Evolutionary conservation across 2,797 vertebrate species (phyloP).

Genomic region (Australoheros facetus): DNA sequence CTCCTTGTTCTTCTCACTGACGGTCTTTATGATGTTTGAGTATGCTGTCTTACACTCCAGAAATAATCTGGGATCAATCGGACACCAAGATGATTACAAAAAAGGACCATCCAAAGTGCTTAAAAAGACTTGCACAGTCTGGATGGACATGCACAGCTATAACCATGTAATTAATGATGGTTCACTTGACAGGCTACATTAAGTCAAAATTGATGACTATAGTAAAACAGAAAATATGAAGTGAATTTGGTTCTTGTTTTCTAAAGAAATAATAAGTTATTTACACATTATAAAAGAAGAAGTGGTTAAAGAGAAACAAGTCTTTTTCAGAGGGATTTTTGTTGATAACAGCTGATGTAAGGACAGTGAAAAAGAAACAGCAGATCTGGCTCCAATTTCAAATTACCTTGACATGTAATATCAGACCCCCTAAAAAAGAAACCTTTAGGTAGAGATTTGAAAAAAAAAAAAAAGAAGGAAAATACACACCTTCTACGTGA

Average conservation of each 20-base stretch:
- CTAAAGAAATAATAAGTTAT: neutral
- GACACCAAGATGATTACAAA: too few relatives aligned
- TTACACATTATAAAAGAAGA: neutral
- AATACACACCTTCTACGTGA: neutral
- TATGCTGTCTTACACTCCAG: neutral
- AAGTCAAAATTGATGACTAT: neutral
- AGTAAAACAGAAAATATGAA: neutral
- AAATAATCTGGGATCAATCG: neutral
- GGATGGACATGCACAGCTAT: neutral
- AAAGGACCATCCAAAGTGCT: too few relatives aligned
- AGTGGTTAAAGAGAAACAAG: neutral
- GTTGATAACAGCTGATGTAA: neutral
- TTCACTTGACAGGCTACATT: neutral
- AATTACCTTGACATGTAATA: neutral
- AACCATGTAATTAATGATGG: neutral
- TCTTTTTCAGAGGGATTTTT: neutral
- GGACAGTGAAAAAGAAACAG: neutral
- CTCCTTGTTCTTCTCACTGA: too few relatives aligned
- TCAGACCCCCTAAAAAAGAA: neutral
- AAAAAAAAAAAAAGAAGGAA: neutral
- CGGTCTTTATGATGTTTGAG: too few relatives aligned
- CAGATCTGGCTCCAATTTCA: neutral
- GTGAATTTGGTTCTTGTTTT: neutral
- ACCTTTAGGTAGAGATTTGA: neutral
- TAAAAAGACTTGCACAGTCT: too few relatives aligned